Base-by-base conservation (phyloP, 1,140 invertebrate genomes). In the Eulimnadia texana region DNA sequence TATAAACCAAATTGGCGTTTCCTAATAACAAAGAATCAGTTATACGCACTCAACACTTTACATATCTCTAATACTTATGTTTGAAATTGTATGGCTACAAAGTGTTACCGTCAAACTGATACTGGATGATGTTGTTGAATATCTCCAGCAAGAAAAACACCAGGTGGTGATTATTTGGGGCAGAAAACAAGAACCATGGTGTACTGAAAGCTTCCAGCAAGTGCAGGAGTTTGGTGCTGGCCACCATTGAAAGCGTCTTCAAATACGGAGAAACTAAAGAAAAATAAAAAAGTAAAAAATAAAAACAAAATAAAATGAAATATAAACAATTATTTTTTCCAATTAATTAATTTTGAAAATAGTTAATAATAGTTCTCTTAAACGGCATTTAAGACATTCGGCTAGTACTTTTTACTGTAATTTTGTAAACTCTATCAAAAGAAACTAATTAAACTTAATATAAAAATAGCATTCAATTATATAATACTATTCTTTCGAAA, bases 71-170 rank as follows among this genome's bases (percentile, higher is more conserved):
- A n/a, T n/a, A n/a, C n/a, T n/a, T n/a, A n/a, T n/a, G n/a, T n/a
- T n/a, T n/a, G n/a, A n/a, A n/a, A n/a, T n/a, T n/a, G n/a, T n/a
- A n/a, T n/a, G n/a, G n/a, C n/a, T n/a, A n/a, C n/a, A n/a, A n/a
- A n/a, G n/a, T n/a, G n/a, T 78, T 67, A 86, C 95, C 96, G 78
- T 99, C 97, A 77, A 99, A 99, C 73, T 99, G 97, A 73, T 99
- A 99, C 77, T 99, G 96, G 67, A 99, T 98, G 66, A 99, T 97
- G 71, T 99, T 99, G 73, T 99, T 99, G 74, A 99, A 98, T 68
- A 98, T 95, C 79, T 99, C 97, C 28, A 99, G 78, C 23, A 99
- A 76, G 74, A 98, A 99, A 76, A 99, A 99, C 0, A 99, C 91
- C 53, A 99, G 79, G 76, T 99, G 94, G 76, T 99, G 93, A 77